phyloP scores from a whole-genome alignment of 2,797 vertebrate species.

The Pyrocephalus nanus region DNA sequence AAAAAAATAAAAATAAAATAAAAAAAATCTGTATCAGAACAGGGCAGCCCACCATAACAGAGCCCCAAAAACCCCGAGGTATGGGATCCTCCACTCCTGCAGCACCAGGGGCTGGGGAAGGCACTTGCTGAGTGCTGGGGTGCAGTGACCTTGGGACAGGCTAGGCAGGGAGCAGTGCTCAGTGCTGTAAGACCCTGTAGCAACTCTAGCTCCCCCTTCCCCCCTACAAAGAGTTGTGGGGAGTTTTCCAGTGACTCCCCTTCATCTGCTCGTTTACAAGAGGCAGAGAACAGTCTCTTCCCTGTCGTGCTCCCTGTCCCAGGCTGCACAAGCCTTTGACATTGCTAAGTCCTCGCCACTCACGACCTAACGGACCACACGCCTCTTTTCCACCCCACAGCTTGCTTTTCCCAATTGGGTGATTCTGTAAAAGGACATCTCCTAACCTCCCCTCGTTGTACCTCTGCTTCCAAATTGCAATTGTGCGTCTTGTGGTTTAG shows the following conservation, averaged over 20 bases:
- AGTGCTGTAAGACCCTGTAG: background rate
- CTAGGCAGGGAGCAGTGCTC: background rate
- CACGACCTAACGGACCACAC: background rate
- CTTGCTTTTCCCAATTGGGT: background rate
- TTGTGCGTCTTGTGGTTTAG: background rate
- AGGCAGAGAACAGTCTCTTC: background rate
- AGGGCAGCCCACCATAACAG: rapidly evolving
- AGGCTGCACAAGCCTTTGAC: background rate
- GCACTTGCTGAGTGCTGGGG: background rate
- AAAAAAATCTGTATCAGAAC: background rate
- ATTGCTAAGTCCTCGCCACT: background rate
- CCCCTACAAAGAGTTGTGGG: background rate
- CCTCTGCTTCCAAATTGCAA: background rate
- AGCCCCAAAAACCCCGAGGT: rapidly evolving
- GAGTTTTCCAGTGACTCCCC: background rate
- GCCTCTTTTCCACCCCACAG: background rate
- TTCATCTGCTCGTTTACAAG: background rate
- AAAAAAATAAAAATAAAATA: too few species aligned
- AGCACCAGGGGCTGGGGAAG: background rate
- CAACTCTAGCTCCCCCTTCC: background rate
- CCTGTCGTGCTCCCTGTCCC: background rate
- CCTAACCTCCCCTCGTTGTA: background rate
- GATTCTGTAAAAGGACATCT: background rate
- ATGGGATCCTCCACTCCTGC: too few species aligned
- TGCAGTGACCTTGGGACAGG: background rate